These are phyloP conservation scores for Nannoperca australis DNA, from an alignment of 2,797 vertebrate species.

Conservation along the genomic window DNA sequence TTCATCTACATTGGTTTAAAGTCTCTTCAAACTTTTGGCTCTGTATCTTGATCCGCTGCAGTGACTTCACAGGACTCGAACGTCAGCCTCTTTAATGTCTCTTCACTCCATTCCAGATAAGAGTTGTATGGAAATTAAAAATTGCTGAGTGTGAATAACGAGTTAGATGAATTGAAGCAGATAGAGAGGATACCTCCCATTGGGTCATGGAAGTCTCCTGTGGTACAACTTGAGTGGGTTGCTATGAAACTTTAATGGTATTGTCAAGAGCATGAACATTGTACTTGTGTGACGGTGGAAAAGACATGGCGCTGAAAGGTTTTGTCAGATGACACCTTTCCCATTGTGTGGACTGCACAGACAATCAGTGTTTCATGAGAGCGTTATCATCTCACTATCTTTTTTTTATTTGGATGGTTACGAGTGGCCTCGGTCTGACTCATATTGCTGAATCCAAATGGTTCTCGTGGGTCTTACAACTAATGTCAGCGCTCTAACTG, in stretches of 20 bases:
- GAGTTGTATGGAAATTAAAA: slow-evolving; percentile 58
- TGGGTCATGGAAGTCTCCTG: slow-evolving; percentile 38
- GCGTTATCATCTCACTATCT: not conserved
- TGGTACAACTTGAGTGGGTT: slow-evolving; percentile 31
- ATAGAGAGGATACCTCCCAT: slow-evolving; percentile 27
- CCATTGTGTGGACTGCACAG: not conserved
- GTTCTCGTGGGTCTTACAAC: slow-evolving; percentile 5
- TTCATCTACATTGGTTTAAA: slow-evolving; percentile 27
- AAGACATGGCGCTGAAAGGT: not conserved
- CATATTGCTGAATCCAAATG: slow-evolving; percentile 18
- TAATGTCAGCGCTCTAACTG: slow-evolving; percentile 6
- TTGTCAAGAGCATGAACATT: slow-evolving; percentile 13
- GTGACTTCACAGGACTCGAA: slow-evolving; percentile 53
- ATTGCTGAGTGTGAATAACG: slow-evolving; percentile 50
- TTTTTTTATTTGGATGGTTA: not conserved
- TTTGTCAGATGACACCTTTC: slow-evolving; percentile 8
- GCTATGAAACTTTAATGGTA: slow-evolving; percentile 35
- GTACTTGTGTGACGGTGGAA: not conserved
- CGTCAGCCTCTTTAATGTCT: slow-evolving; percentile 60
- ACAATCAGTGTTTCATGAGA: not conserved
- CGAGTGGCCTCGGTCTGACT: slow-evolving; percentile 15
- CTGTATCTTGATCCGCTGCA: slow-evolving; percentile 56
- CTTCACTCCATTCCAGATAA: slow-evolving; percentile 62
- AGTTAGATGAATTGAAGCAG: slow-evolving; percentile 48
- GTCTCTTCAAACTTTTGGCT: slow-evolving; percentile 38